Percentiles rank a stretch among this genome's conserved stretches.
Conservation (phyloP, 1,140 invertebrate species). For the Dinothrombium tinctorium region DNA sequence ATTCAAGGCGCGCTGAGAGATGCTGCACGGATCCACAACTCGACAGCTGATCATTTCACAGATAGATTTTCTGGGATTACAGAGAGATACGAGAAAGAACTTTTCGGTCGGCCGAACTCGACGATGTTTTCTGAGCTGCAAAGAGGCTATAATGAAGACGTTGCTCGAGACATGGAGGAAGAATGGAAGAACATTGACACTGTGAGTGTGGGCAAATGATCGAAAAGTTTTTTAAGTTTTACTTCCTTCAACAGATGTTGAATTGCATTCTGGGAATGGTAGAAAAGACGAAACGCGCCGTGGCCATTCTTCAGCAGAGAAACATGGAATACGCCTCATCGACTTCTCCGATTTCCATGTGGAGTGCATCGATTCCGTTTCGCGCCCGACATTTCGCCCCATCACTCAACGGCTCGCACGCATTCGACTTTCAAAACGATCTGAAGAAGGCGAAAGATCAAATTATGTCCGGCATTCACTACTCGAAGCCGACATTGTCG, state of each 20-base stretch:
- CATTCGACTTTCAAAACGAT: no score
- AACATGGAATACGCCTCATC: constrained; percentile 21
- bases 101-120: no score
- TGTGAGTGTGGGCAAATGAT: constrained; percentile 19
- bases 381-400: no score
- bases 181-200: constrained; percentile 81
- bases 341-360: not conserved
- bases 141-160: constrained; percentile 13
- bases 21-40: no score
- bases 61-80: constrained; percentile 3
- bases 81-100: no score
- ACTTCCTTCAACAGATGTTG: constrained; percentile 38
- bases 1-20: no score
- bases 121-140: no score
- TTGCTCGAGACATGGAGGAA: constrained; percentile 23
- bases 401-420: no score
- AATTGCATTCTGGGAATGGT: constrained; percentile 90
- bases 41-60: not conserved
- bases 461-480: no score
- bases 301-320: constrained; percentile 66
- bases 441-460: no score
- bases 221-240: not conserved
- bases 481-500: no score
- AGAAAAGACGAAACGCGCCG: constrained; percentile 74
- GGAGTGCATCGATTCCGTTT: no score